Evolutionary conservation across 2,797 vertebrate species (phyloP).

Genomic region (Enteromius argenteus): DNA sequence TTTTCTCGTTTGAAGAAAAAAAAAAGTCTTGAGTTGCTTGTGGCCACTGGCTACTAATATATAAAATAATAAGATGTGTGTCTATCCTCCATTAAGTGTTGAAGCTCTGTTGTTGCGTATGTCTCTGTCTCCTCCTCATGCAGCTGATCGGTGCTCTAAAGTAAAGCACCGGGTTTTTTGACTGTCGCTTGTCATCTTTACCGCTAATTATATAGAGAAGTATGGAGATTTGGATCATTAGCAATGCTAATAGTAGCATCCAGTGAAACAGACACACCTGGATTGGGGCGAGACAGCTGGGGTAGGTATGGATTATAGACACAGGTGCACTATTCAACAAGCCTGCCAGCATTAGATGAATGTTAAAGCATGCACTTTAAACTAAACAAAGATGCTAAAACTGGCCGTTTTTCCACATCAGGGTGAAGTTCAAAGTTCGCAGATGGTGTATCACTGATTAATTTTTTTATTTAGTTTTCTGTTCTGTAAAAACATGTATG

Average conservation of each 20-base stretch:
- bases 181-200: constrained; percentile 61
- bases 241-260: constrained; percentile 66
- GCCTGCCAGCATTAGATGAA: constrained; percentile 39
- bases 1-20: constrained; percentile 7
- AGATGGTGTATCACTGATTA: neutral
- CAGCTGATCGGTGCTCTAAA: constrained; percentile 44
- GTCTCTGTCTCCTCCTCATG: neutral
- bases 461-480: too few relatives aligned
- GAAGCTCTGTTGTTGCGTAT: constrained; percentile 4
- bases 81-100: neutral
- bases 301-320: constrained; percentile 64
- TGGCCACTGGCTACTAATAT: constrained; percentile 25
- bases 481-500: neutral
- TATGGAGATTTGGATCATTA: constrained; percentile 66
- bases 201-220: constrained; percentile 65
- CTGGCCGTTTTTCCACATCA: neutral
- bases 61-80: neutral
- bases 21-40: constrained; percentile 1
- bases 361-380: constrained; percentile 34
- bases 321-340: constrained; percentile 63
- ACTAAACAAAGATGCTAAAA: constrained; percentile 45
- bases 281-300: constrained; percentile 64
- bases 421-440: constrained; percentile 9
- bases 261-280: constrained; percentile 66
- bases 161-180: constrained; percentile 48